Evolutionary conservation across 2,888 invertebrate genomes (phyloP), one percentile per base, ranked within the genome.

Genomic region (Rotaria socialis): DNA sequence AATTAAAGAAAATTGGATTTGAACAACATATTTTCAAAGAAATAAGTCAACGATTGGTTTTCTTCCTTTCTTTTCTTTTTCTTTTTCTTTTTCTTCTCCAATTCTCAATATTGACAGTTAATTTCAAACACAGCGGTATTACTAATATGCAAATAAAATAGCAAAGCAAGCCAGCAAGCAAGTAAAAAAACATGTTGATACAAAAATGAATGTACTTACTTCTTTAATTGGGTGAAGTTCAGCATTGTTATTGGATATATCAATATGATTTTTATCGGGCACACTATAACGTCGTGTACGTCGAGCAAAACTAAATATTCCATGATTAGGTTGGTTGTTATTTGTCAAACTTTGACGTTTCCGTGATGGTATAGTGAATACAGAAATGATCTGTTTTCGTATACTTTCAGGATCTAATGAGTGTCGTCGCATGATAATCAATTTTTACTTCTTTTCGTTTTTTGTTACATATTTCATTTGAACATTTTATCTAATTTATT

Each of bases 361-460:
- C 19, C 47, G 22, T 80, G 80, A 80, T 80, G 47, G 35, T 67
- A 35, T 16, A 35, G 67, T 47, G 14, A 80, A 80, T 14, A 80
- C 80, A n/a, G 80, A 80, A 6, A 80, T n/a, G 47, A 80, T 80
- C n/a, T 80, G 80, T 47, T 80, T 80, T 80, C 80, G 43, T 47
- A 80, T 47, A n/a, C 80, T 80, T 19, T 80, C 80, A n/a, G 80
- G 47, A 80, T 47, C 80, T 43, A 80, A 8, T 80, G 80, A 47
- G 14, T 80, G 80, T 47, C 80, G 80, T 47, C 80, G 80, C 80
- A 80, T 80, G 35, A 35, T 67, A 41, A 67, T 67, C 0, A 67
- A 67, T 41, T 14, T 16, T 14, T 67, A n/a, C 16, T 22, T 19
- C 19, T 55, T 55, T 55, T 55, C 22, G 7, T 55, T 22, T 55